Conservation (phyloP, 2,113 vertebrate species). For the Podiceps cristatus region DNA sequence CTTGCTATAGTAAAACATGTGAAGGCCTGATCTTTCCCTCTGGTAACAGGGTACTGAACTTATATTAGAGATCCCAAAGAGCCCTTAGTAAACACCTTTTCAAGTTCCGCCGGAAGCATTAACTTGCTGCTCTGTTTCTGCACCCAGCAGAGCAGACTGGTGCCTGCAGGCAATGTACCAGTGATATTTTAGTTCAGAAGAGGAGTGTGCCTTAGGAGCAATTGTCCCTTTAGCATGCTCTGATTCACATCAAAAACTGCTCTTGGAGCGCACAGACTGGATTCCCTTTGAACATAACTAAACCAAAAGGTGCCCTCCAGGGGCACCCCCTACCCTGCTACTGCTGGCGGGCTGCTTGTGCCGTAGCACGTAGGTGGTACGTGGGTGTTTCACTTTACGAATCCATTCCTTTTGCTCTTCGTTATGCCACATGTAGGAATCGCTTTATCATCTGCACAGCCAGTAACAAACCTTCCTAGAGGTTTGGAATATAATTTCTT, state of each 20-base stretch:
- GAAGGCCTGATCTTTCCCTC: background rate
- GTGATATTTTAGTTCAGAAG: background rate
- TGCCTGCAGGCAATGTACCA: background rate
- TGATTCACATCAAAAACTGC: background rate
- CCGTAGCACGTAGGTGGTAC: background rate
- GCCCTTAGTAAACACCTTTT: background rate
- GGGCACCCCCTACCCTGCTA: background rate
- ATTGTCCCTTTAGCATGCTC: background rate
- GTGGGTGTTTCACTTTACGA: background rate
- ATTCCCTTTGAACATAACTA: background rate
- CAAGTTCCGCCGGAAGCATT: background rate
- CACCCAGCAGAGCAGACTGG: background rate
- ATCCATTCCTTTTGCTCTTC: background rate
- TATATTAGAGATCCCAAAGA: background rate
- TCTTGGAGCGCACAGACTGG: background rate
- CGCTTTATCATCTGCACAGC: background rate
- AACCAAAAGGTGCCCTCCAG: background rate
- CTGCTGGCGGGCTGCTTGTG: background rate
- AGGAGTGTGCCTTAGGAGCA: background rate
- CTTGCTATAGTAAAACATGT: background rate
- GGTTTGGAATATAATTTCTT: background rate
- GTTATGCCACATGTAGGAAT: background rate
- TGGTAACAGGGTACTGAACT: background rate
- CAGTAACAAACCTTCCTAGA: background rate
- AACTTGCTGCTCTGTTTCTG: background rate